A percentile compares a stretch with the other conserved stretches of the same genome.
These are phyloP conservation scores for Phylloscopus trochilus DNA, from an alignment of 2,113 vertebrate genomes.

Conservation along the genomic window DNA sequence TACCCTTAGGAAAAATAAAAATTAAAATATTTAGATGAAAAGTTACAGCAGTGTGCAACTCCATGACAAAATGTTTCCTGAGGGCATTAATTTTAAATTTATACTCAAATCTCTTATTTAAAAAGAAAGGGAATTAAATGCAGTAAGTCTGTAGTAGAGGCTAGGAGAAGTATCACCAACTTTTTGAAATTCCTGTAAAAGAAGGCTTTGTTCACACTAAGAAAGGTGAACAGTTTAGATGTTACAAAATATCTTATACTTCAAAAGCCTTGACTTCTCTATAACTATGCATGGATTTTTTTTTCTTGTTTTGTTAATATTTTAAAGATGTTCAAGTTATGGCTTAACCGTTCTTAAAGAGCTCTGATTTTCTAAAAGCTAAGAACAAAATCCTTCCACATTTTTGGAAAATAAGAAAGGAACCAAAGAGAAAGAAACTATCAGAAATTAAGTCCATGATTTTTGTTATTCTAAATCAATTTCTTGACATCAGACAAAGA, in stretches of 20 bases:
- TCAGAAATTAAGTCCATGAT: neutral
- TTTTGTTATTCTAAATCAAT: neutral
- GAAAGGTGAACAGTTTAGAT: neutral
- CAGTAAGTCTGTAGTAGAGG: neutral
- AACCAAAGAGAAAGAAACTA: neutral
- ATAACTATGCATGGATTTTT: neutral
- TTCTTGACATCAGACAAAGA: neutral
- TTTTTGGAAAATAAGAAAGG: neutral
- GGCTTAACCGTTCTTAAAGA: neutral
- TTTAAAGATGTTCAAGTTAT: neutral
- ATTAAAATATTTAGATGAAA: too few relatives aligned
- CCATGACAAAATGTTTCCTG: neutral
- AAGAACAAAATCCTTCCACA: neutral
- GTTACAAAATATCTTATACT: neutral
- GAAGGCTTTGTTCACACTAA: neutral
- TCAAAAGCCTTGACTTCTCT: neutral
- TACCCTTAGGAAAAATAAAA: neutral
- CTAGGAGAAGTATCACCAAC: neutral
- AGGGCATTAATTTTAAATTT: neutral
- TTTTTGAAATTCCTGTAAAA: neutral
- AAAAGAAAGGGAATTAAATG: neutral
- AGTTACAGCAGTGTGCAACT: neutral
- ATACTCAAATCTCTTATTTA: rapidly evolving
- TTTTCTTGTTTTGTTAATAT: neutral
- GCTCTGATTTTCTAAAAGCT: neutral